Evolutionary conservation across 1,140 invertebrate genomes (phyloP).

Genomic region (Procambarus virginalis): DNA sequence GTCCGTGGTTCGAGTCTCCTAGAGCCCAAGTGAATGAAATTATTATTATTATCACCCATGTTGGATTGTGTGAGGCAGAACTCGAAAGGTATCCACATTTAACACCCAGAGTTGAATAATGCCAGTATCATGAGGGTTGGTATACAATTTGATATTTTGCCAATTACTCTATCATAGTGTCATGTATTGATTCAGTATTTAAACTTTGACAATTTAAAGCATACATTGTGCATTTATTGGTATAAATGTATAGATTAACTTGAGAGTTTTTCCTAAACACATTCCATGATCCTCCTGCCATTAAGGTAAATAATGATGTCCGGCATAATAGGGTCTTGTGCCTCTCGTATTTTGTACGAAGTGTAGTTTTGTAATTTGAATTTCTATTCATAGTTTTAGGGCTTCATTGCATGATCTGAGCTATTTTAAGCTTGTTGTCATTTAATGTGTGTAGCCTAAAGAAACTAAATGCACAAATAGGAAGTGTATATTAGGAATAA

Average conservation of each 20-base stretch:
- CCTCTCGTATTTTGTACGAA: not conserved
- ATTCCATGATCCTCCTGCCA: not conserved
- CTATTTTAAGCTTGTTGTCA: not conserved
- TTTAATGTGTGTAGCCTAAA: not conserved
- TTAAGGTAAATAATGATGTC: not conserved
- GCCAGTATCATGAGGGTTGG: too few relatives aligned
- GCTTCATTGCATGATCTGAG: not conserved
- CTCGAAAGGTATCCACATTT: not conserved
- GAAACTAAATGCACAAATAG: not conserved
- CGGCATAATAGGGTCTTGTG: not conserved
- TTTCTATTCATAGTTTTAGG: not conserved
- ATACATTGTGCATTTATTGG: not conserved
- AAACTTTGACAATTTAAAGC: too few relatives aligned
- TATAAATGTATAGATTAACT: not conserved
- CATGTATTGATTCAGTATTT: too few relatives aligned
- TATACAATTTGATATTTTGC: too few relatives aligned
- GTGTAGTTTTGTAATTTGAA: not conserved
- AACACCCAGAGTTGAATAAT: not conserved
- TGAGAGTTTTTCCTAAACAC: not conserved
- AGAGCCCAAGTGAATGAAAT: too few relatives aligned
- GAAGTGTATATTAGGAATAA: not conserved
- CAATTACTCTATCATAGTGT: too few relatives aligned
- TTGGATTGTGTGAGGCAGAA: not conserved
- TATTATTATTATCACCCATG: not conserved
- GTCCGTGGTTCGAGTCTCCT: too few relatives aligned